Evolutionary conservation across 2,113 vertebrate species (phyloP), one percentile per base, ranked within the genome.

Genomic region (Dasyurus viverrinus): DNA sequence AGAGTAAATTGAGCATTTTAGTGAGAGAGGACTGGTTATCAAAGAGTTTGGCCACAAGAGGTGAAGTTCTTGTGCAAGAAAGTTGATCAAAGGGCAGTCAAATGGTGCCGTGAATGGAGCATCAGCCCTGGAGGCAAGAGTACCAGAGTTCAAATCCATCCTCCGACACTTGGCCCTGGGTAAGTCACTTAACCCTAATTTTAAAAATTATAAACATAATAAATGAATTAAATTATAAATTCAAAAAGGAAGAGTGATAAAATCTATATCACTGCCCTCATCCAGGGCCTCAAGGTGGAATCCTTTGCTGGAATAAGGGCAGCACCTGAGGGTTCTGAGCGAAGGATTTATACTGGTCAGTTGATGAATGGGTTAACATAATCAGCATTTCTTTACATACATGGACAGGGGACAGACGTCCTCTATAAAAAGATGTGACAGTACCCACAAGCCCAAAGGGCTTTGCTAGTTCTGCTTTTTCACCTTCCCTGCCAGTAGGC

Each of bases 11-110:
- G 98, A 99, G 98, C 98, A 99, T 96, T 99, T 99, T 98, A 99
- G 99, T 7, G 99, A 99, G 96, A 99, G 99, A n/a, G 98, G 98
- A 10, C 98, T 99, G 93, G 99, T 98, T 26, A 98, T 99, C 97
- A 99, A 99, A 96, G 99, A 99, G 96, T 99, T 99, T 98, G 99
- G 99, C 97, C 99, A 99, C 99, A 99, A 99, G 99, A 99, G 91
- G 99, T 99, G 93, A 99, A 99, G 92, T 98, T 98, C 36, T 99
- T 99, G 99, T 99, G 98, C 54, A 99, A 99, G 98, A 99, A 99
- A 48, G 48, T 48, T 48, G 48, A 48, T 48, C 48, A 48, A 48
- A 6, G 5, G 48, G 48, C 48, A 48, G 48, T 48, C 48, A 48
- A 48, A 48, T 48, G 48, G 48, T 48, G 48, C 4, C 10, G 50